Evolutionary conservation across 2,113 vertebrate genomes (phyloP), one percentile per base, ranked within the genome.

Genomic region (Prionailurus bengalensis): DNA sequence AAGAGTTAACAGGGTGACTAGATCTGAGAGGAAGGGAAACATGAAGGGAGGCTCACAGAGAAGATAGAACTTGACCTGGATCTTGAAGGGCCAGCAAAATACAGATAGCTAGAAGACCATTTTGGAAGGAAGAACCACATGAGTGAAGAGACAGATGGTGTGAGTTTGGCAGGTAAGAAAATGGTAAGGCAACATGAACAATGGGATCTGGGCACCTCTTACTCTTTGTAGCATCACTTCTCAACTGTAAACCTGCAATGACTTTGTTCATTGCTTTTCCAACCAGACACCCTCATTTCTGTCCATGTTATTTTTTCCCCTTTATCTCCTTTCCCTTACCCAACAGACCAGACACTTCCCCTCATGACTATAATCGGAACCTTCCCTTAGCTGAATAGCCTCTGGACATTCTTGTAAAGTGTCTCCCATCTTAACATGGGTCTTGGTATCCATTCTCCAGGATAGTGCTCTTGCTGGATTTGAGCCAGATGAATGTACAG

Each of bases 101-200:
- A 29, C 7, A 87, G 36, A 53, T 68, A 94, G 45, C 66, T 29
- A 71, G 81, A 51, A 68, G 73, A 6, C n/a, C 55, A 70, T 71
- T 94, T 94, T n/a, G 70, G 89, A 92, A 96, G n/a, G 27, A 95
- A 93, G 89, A 81, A 74, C 29, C 55, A 42, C 0, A 0, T 55
- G 55, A 71, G 31, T 89, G 71, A 45, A 61, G 73, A 91, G 78
- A 86, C 63, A 79, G 86, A 90, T 89, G 87, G 92, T 48, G 5
- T 17, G 15, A 27, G 74, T 5, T 16, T 10, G 63, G 53, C 63
- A 4, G 42, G 53, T 61, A 25, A 81, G n/a, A 68, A 78, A 11
- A 63, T 23, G 25, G 78, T 9, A 76, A 78, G 51, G n/a, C 80
- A 88, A 61, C 48, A 76, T 66, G 48, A 19, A 39, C 68, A 66